Evolutionary conservation across 2,797 vertebrate genomes (phyloP), one percentile per base, ranked within the genome.

Genomic region (Sebastes aleutianus): DNA sequence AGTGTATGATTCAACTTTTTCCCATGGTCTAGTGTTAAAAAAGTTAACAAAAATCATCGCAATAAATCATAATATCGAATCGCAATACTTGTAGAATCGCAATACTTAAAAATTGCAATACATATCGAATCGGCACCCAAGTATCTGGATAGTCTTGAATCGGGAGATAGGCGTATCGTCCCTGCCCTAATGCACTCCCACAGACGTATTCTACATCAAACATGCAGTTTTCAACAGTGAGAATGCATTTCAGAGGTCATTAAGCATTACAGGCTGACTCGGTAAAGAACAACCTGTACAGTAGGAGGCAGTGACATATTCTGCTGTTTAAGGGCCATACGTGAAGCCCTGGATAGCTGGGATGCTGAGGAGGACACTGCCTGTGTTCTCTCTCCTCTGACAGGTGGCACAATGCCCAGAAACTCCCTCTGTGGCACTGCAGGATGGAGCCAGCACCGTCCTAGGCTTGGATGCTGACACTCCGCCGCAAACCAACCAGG

Each of bases 371-470:
- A 79, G 86, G 78, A 89, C 74, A 57, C 80, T 79, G 79, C 39
- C 74, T 81, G 69, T 76, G 71, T 87, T 83, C 59, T 70, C 85
- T 85, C 76, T 74, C 83, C 64, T 75, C 70, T 87, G 87, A 85
- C 79, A 86, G 84, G 86, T 90, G 88, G 87, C 81, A 75, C 56
- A 1, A 24, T 68, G 87, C 88, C 89, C 79, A 68, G 85, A 82
- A 83, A 56, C 66, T 75, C 70, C 75, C 75, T 84, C 68, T 76
- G 74, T 71, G 72, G 71, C 39, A 20, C 77, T 64, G 77, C 77
- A 90, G 84, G 84, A 86, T 65, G 78, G 59, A 82, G 81, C 69
- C 79, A 72, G 69, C 39, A 4, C 47, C 32, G 72, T 80, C 82
- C 65, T 57, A 36, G 81, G 72, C 77, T 59, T 29, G 69, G 78